Evolutionary conservation across 2,113 vertebrate species (phyloP), one percentile per base, ranked within the genome.

Genomic region (Ancistrus triradiatus): DNA sequence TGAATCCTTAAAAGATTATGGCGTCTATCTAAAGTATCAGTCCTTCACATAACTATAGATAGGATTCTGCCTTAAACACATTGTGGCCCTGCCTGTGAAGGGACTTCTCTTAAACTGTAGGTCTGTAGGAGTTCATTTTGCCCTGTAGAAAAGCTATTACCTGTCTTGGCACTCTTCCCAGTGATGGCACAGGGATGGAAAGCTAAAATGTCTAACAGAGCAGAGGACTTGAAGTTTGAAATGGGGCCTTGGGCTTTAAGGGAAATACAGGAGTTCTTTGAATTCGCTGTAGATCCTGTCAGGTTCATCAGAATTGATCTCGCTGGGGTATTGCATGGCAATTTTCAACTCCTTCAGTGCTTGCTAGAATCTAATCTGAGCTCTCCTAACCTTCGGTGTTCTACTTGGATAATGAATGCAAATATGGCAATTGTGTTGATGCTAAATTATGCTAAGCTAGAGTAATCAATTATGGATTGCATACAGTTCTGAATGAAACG

Each of bases 211-310:
- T 53, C 15, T 18, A 28, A 53, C 51, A 4, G 51, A 37, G n/a
- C n/a, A n/a, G n/a, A n/a, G n/a, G n/a, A 40, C 21, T 18, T 14
- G 43, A 40, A 14, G 14, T 40, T 57, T 37, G 19, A 57, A 28
- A 57, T 46, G 25, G 15, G 24, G 22, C 53, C 3, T 40, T 40
- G n/a, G n/a, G n/a, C n/a, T 13, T 40, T 10, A n/a, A 42, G 38
- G 13, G 24, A 28, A 59, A 58, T 49, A 58, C 35, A 57, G 27
- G 10, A 6, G 31, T 14, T 35, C 25, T 49, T 57, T 2, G 42
- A 66, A 49, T 49, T 66, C 64, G 46, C 50, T 55, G 38, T 24
- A 33, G 50, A 24, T 64, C 40, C 17, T 24, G 52, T 66, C 28
- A 55, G 52, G 37, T 58, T 56, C 46, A 28, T 58, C 40, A 9